phyloP scores from a whole-genome alignment of 2,113 vertebrate species.

The Cromileptes altivelis region DNA sequence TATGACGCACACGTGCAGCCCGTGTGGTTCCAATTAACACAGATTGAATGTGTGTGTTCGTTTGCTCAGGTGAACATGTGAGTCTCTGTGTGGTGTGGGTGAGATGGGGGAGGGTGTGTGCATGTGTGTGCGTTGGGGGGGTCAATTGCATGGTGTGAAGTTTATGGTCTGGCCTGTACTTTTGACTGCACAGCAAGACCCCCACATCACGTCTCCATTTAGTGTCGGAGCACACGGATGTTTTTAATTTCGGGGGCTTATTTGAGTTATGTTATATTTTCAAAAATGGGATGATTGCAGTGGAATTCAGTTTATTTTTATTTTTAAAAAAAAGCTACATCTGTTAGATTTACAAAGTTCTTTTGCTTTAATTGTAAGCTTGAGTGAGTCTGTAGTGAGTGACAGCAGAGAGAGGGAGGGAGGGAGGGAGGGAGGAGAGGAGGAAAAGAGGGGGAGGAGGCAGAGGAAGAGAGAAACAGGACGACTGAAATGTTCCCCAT shows the following conservation, averaged over 20 bases:
- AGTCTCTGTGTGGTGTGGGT: constrained; percentile 11
- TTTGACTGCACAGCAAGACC: constrained; percentile 61
- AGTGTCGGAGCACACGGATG: not conserved
- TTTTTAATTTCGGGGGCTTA: constrained; percentile 14
- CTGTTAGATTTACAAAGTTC: constrained; percentile 34
- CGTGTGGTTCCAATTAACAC: constrained; percentile 74
- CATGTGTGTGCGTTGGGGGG: constrained; percentile 18
- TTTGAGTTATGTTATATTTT: not conserved
- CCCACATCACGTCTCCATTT: constrained; percentile 25
- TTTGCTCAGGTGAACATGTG: constrained; percentile 54
- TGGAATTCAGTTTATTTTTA: constrained; percentile 10
- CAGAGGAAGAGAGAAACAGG: constrained; percentile 73
- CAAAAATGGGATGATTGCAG: not conserved
- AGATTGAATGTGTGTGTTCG: constrained; percentile 43
- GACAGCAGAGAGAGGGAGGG: constrained; percentile 61
- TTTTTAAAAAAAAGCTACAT: not conserved
- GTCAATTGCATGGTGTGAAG: constrained; percentile 69
- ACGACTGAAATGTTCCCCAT: constrained; percentile 74
- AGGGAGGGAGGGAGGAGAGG: constrained; percentile 47
- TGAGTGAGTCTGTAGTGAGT: constrained; percentile 58
- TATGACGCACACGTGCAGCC: constrained; percentile 52
- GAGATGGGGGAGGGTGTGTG: constrained; percentile 23
- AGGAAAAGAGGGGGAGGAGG: constrained; percentile 73
- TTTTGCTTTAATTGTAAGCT: constrained; percentile 44
- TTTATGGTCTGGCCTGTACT: constrained; percentile 71